Base-by-base conservation (phyloP, 2,797 vertebrate genomes). In the Crenuchus spilurus region DNA sequence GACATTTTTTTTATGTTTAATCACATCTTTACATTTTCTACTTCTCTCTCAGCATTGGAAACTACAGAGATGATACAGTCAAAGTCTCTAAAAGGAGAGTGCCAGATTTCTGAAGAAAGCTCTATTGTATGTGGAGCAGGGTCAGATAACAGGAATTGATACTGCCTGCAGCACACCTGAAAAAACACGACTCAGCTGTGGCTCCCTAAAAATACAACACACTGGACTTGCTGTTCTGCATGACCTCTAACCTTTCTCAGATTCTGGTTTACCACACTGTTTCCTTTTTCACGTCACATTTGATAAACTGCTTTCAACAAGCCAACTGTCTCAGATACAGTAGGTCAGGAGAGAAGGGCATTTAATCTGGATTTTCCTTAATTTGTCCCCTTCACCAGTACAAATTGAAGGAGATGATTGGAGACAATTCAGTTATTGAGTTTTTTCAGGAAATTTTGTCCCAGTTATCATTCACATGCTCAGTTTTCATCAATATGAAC, bases 251-350 rank as follows among this genome's bases (percentile, higher is more conserved):
- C 26, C 31, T 69, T 70, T 54, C 37, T 31, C 0, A 1, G 39
- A 11, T 52, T 30, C 18, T 58, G 20, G 16, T 49, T 6, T 1
- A 2, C 9, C 4, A 20, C 1, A 13, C 46, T 42, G 26, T 6
- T 42, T 6, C 13, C 48, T 64, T 44, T 7, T 31, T 71, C 41
- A 70, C 57, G 28, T 61, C 11, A 18, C 48, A 7, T 55, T 63
- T 64, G 67, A 70, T 41, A 64, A 63, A 9, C 28, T 35, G 37
- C n/a, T 51, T 57, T 64, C 24, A 46, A 55, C 60, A 64, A 22
- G 13, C 42, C 13, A 39, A 39, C 63, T 20, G 10, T 52, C 13
- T 41, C 60, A 54, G 11, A 46, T 35, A 63, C 44, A 71, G 22
- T 52, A 41, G 14, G 14, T 16, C 6, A 62, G 3, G 9, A 24